Percentiles rank a stretch among this genome's conserved stretches.
phyloP scores from a whole-genome alignment of 2,113 vertebrate genomes.

The Charina bottae region DNA sequence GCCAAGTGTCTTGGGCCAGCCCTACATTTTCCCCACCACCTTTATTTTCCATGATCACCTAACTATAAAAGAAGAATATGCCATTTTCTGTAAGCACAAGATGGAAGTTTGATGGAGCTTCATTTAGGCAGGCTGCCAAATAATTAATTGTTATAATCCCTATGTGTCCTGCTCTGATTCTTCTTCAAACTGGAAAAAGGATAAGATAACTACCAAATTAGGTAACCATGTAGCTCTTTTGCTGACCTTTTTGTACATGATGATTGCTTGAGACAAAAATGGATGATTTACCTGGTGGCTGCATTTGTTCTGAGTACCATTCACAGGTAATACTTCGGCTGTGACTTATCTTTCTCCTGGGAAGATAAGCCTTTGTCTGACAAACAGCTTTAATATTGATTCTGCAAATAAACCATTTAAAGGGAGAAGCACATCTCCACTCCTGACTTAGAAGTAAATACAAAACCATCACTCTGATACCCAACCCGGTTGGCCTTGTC shows the following conservation, averaged over 20 bases:
- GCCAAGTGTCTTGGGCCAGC: background rate
- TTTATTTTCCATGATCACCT: slow-evolving; percentile 2
- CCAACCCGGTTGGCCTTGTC: slow-evolving; percentile 17
- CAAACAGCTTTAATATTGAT: slow-evolving; percentile 50
- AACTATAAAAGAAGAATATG: background rate
- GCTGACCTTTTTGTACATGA: slow-evolving; percentile 29
- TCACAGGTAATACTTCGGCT: slow-evolving; percentile 25
- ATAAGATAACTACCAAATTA: slow-evolving; percentile 28
- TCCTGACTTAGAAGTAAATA: slow-evolving; percentile 50
- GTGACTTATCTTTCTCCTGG: slow-evolving; percentile 35
- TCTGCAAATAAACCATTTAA: slow-evolving; percentile 40
- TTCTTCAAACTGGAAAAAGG: slow-evolving; percentile 27
- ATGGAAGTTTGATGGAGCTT: slow-evolving; percentile 43
- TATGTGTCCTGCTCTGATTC: slow-evolving; percentile 48
- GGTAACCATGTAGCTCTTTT: slow-evolving; percentile 20
- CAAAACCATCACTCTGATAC: slow-evolving; percentile 32
- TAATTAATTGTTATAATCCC: slow-evolving; percentile 34
- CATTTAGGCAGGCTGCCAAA: slow-evolving; percentile 26
- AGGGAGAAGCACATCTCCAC: slow-evolving; percentile 15
- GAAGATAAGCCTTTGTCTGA: slow-evolving; percentile 50
- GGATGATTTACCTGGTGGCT: slow-evolving; percentile 54
- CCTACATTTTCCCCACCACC: background rate
- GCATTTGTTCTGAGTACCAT: slow-evolving; percentile 27
- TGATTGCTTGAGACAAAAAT: slow-evolving; percentile 54
- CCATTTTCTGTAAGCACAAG: slow-evolving; percentile 23